phyloP scores from a whole-genome alignment of 1,140 invertebrate species.

The Aricia agestis region DNA sequence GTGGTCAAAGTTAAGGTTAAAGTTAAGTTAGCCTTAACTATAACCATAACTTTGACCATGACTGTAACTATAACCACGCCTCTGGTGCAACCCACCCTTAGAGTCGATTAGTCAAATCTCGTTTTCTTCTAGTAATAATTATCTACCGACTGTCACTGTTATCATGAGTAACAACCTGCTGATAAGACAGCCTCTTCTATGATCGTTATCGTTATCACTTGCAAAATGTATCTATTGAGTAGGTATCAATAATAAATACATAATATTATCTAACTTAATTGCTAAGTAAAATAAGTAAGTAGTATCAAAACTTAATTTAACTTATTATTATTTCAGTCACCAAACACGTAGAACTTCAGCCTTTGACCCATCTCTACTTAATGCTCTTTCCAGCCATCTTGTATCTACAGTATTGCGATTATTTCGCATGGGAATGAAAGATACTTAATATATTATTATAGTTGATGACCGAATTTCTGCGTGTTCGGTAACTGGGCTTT shows the following conservation, averaged over 20 bases:
- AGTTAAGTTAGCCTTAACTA: too few relatives aligned
- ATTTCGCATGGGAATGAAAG: too few relatives aligned
- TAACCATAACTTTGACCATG: too few relatives aligned
- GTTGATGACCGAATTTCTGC: too few relatives aligned
- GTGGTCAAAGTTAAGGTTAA: too few relatives aligned
- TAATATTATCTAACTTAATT: background rate
- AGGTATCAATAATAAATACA: background rate
- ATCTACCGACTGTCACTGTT: background rate
- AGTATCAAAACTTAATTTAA: background rate
- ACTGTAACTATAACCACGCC: too few relatives aligned
- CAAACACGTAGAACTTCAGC: background rate
- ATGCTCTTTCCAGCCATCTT: too few relatives aligned
- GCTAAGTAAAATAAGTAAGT: background rate
- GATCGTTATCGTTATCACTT: background rate
- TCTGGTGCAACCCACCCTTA: too few relatives aligned
- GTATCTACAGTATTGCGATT: too few relatives aligned
- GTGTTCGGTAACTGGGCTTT: too few relatives aligned
- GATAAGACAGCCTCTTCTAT: background rate
- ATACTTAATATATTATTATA: too few relatives aligned
- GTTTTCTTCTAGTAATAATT: background rate
- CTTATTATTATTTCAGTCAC: background rate
- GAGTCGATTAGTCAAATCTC: too few relatives aligned
- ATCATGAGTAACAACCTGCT: background rate
- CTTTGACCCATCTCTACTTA: background rate
- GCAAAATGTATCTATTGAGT: background rate